A percentile compares a stretch with the other conserved stretches of the same genome.
phyloP scores from a whole-genome alignment of 2,113 vertebrate genomes.

The Dinomys branickii region DNA sequence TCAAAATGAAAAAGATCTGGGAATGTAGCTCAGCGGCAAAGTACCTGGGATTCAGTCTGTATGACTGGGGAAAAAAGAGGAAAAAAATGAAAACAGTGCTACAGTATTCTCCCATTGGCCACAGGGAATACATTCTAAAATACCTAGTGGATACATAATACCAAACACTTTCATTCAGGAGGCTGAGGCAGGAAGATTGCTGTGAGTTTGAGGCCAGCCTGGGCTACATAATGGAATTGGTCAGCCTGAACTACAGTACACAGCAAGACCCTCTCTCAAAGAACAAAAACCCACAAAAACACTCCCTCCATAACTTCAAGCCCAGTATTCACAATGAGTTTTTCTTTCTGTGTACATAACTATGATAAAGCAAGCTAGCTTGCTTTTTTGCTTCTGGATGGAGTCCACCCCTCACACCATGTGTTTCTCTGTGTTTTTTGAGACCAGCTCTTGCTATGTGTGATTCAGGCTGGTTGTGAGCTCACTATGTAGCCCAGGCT shows the following conservation, averaged over 20 bases:
- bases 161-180: neutral
- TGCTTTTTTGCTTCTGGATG: no score
- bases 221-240: neutral
- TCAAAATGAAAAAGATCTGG: neutral
- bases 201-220: neutral
- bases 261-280: neutral
- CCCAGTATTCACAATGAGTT: neutral
- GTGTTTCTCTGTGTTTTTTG: neutral
- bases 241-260: neutral
- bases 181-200: no score
- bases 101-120: neutral
- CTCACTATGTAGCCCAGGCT: no score
- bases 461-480: no score
- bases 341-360: neutral
- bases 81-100: neutral
- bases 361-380: neutral
- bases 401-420: no score
- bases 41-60: neutral
- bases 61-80: neutral
- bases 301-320: neutral
- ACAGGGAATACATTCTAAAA: neutral
- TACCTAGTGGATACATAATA: neutral
- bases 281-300: neutral
- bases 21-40: neutral
- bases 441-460: no score